Evolutionary conservation across 2,113 vertebrate genomes (phyloP), one percentile per base, ranked within the genome.

Genomic region (Lichenostomus cassidix): DNA sequence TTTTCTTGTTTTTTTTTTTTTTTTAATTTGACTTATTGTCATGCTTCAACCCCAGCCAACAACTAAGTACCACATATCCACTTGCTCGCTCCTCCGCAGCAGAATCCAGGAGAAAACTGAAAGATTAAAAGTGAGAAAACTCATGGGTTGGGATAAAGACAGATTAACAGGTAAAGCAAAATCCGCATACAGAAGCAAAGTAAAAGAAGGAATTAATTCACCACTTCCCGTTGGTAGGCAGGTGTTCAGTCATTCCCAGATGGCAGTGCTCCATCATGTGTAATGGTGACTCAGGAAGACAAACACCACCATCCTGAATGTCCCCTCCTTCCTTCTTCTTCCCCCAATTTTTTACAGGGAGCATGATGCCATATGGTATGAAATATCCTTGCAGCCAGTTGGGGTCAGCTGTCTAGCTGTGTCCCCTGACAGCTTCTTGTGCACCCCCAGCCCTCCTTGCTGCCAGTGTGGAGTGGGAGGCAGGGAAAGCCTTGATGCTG

Each of bases 401-500:
- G 29, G 31, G 27, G 18, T 42, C 62, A 68, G 39, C 29, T 82
- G 29, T 35, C 62, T 53, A 75, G 29, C 39, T 55, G 17, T 76
- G 39, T 22, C 39, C 29, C 24, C n/a, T 53, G 23, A 25, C 11
- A 69, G n/a, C 25, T 55, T 47, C 55, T 17, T 35, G 41, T 31
- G 17, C 29, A 49, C 3, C 12, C 41, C 11, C 11, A 68, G 39
- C 24, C n/a, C 47, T 76, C n/a, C 29, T 47, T 0, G 0, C 24
- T 39, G 37, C 37, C 37, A 37, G 37, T 37, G 5, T 68, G 47
- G n/a, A 8, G 16, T 22, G 17, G 12, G 35, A 62, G 17, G 20
- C 24, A 62, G 62, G 22, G 41, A 89, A 83, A 83, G n/a, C n/a
- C 29, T 62, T 1, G 1, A 35, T 53, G 23, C 29, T 62, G 24